Percentiles rank a stretch among this genome's conserved stretches.
Evolutionary conservation across 2,797 vertebrate genomes (phyloP).

Genomic region (Amphiprion clarkii): DNA sequence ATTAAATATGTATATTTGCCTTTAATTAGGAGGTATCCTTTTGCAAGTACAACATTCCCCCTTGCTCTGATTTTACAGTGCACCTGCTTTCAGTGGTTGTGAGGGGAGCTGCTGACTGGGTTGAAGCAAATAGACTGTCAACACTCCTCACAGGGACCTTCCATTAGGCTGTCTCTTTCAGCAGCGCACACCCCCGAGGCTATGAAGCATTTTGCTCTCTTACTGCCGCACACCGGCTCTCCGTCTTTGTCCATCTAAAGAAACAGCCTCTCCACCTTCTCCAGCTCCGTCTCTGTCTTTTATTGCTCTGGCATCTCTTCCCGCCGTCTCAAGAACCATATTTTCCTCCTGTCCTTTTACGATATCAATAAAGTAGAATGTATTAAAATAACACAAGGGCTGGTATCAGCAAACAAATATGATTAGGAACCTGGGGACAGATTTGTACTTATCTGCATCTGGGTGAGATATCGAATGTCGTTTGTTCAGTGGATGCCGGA

Average conservation of each 20-base stretch:
- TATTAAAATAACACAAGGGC: conserved; percentile 2
- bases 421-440: conserved; percentile 18
- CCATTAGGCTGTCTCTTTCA: conserved; percentile 81
- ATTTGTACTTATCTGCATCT: conserved; percentile 9
- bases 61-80: conserved; percentile 66
- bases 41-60: conserved; percentile 61
- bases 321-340: conserved; percentile 6
- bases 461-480: background rate
- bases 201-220: conserved; percentile 71
- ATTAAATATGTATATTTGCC: conserved; percentile 80
- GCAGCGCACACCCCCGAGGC: conserved; percentile 67
- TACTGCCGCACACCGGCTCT: conserved; percentile 56
- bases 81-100: conserved; percentile 73
- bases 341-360: conserved; percentile 30
- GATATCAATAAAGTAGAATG: conserved; percentile 12
- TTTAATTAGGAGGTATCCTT: conserved; percentile 77
- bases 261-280: conserved; percentile 56
- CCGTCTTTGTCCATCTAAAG: conserved; percentile 65
- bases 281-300: conserved; percentile 45
- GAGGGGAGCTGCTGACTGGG: conserved; percentile 71
- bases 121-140: conserved; percentile 80
- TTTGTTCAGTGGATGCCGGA: conserved; percentile 5
- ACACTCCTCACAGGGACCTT: conserved; percentile 73
- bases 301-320: conserved; percentile 25
- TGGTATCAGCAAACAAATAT: conserved; percentile 22